Percentiles rank a stretch among this genome's conserved stretches.
Conservation (phyloP, 2,888 invertebrate genomes). For the Eristalinus sepulchralis region DNA sequence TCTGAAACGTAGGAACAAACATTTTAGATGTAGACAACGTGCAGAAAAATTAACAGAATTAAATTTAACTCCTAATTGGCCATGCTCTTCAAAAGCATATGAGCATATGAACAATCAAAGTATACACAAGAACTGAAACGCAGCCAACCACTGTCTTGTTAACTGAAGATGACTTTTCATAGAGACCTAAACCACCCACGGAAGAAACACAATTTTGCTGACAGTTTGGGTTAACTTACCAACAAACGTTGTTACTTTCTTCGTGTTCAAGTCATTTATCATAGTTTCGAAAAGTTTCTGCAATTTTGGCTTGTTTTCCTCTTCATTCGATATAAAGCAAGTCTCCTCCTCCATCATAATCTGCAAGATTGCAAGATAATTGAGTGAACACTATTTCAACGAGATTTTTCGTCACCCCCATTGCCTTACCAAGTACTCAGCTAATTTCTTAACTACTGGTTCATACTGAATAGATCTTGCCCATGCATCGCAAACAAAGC, state of each 20-base stretch:
- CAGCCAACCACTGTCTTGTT: too few relatives aligned
- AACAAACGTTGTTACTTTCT: conserved; percentile 88
- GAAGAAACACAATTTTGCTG: too few relatives aligned
- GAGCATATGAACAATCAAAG: too few relatives aligned
- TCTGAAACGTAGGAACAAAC: conserved; percentile 82
- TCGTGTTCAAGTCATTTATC: conserved; percentile 90
- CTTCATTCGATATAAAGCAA: conserved; percentile 88
- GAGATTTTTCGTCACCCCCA: neutral
- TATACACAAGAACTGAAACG: too few relatives aligned
- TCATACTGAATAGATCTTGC: conserved; percentile 96
- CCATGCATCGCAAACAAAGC: conserved; percentile 95
- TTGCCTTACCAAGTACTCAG: conserved; percentile 90
- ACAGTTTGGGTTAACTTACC: conserved; percentile 82
- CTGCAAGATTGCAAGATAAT: conserved; percentile 79
- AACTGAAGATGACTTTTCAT: too few relatives aligned
- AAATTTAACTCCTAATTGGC: too few relatives aligned
- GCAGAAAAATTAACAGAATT: neutral
- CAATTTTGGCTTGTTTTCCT: conserved; percentile 85
- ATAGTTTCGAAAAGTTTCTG: conserved; percentile 90
- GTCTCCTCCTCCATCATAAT: conserved; percentile 93
- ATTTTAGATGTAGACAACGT: too few relatives aligned
- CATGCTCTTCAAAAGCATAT: too few relatives aligned
- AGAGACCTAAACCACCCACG: neutral
- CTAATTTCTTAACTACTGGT: conserved; percentile 95
- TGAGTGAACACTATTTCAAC: neutral